Conservation (phyloP, 2,113 vertebrate species). For the Empidonax traillii region DNA sequence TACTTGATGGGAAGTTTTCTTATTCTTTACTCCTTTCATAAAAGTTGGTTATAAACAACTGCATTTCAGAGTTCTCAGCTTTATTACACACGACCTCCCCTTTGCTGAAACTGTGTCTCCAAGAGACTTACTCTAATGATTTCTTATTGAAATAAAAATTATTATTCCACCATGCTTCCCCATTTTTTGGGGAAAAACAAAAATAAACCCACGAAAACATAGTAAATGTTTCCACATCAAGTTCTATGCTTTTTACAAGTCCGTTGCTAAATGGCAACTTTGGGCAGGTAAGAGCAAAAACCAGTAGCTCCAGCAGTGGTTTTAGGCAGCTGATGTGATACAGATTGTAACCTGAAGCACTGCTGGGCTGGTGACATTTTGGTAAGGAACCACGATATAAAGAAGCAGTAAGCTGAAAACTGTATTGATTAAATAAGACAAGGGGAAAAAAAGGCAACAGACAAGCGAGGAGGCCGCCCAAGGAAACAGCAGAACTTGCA, state of each 20-base stretch:
- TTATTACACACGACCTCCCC: background rate
- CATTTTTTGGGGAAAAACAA: fast-evolving
- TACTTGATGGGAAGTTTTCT: background rate
- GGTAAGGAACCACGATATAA: background rate
- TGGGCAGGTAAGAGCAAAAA: background rate
- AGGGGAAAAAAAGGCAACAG: background rate
- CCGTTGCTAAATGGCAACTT: background rate
- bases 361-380: background rate
- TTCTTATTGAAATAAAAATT: background rate
- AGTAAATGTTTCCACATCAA: background rate
- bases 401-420: background rate
- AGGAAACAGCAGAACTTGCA: background rate
- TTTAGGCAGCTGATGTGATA: background rate
- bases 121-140: background rate
- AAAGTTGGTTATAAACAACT: background rate
- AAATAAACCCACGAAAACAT: background rate
- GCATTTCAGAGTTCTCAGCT: background rate
- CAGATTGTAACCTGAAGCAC: background rate
- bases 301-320: background rate
- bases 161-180: background rate
- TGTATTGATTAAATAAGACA: background rate
- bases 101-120: background rate
- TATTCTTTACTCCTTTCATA: background rate
- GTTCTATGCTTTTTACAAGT: background rate
- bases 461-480: background rate